Base-by-base conservation (phyloP, 2,888 invertebrate genomes). In the Tuta absoluta region DNA sequence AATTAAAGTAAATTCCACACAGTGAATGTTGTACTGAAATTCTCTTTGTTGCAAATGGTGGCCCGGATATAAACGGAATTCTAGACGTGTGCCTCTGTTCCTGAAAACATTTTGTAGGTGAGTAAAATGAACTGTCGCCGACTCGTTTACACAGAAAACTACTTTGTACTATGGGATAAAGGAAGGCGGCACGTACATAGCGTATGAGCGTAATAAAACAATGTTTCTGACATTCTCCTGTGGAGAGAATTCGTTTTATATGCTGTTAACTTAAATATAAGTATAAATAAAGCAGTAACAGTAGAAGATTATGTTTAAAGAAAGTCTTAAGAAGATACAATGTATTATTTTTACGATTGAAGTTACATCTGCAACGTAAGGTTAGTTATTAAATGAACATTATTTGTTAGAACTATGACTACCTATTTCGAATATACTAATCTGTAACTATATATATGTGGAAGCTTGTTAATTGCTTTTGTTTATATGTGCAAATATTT, bases 1-100 rank as follows among this genome's bases (percentile, higher is more conserved):
- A 77, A 81, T 83, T 82, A 82, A 78, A 78, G 68, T 73, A 71
- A 74, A 73, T 70, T 73, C 67, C 59, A 48, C 53, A 56, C 59
- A 53, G 57, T 49, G 64, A 62, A 61, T 60, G 61, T 41, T 64
- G 63, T 63, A 63, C 60, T 58, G 33, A 49, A 56, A 61, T 60
- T 48, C 53, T 64, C 37, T 45, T 61, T 53, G 51, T 53, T 53
- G 51, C 51, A 23, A 53, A 53, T 53, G 23, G 51, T 24, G 21
- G 21, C 24, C 24, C 23, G 51, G 23, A 53, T 53, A 23, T 53
- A 53, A 53, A 53, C 51, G 51, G 51, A 53, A 53, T 53, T 23
- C 51, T 23, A 53, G 51, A 53, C 51, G 51, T 53, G 51, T 53
- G 51, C 14, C 14, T 48, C 19, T 53, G 51, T 53, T 53, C 23